These are phyloP conservation scores for Nansenia antarctica DNA, from an alignment of 2,113 vertebrate genomes.

Conservation along the genomic window DNA sequence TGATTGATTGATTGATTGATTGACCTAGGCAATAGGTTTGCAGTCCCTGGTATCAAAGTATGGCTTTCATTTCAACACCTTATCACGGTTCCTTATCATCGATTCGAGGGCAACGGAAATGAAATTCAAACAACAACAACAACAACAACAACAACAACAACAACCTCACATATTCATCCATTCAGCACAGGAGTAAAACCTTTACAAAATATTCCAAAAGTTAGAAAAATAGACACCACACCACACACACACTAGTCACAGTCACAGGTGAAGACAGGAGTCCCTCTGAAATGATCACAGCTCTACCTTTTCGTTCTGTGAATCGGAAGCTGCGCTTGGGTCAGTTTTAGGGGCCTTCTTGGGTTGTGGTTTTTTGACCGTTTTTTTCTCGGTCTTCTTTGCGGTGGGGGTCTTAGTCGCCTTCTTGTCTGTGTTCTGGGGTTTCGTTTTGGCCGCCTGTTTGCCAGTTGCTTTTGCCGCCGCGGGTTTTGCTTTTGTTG, in stretches of 20 bases:
- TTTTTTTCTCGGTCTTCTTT: slow-evolving; percentile 57
- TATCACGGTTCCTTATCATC: neutral
- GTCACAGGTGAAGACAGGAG: slow-evolving; percentile 1
- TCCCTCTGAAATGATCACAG: no score
- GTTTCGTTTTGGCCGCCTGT: slow-evolving; percentile 48
- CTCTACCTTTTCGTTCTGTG: slow-evolving; percentile 58
- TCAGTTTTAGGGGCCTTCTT: slow-evolving; percentile 32
- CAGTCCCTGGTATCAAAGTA: neutral
- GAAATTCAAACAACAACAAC: neutral
- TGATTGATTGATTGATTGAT: neutral
- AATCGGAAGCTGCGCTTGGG: slow-evolving; percentile 19
- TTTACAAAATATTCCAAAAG: slow-evolving; percentile 2
- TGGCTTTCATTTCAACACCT: neutral
- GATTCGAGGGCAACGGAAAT: neutral
- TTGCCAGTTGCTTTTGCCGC: slow-evolving; percentile 5
- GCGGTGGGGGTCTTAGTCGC: slow-evolving; percentile 35
- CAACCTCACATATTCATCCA: slow-evolving; percentile 11
- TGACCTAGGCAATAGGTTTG: neutral
- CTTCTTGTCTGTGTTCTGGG: slow-evolving; percentile 48
- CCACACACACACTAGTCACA: slow-evolving; percentile 7
- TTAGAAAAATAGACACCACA: slow-evolving; percentile 10
- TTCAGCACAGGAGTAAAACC: slow-evolving; percentile 17
- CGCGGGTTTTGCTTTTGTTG: slow-evolving; percentile 18
- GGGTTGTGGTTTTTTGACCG: slow-evolving; percentile 48
- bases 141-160: neutral